Evolutionary conservation across 2,888 invertebrate genomes (phyloP).

Genomic region (Coenonympha glycerion): DNA sequence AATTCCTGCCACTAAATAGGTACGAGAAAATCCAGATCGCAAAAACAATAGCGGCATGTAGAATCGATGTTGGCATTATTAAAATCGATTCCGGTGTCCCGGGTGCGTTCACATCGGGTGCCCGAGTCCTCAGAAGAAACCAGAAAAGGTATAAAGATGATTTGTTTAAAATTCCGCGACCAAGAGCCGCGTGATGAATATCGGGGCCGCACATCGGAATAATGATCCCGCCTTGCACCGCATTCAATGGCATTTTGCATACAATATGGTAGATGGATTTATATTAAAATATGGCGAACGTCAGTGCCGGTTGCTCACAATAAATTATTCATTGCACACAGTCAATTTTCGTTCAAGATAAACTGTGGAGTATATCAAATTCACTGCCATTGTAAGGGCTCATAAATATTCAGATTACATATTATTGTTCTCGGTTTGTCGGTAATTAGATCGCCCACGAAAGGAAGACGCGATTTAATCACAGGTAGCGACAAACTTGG

Average conservation of each 20-base stretch:
- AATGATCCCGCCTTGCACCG: slow-evolving; percentile 73
- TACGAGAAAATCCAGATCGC: slow-evolving; percentile 12
- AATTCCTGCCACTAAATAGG: slow-evolving; percentile 9
- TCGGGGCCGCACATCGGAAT: slow-evolving; percentile 71
- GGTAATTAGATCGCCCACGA: slow-evolving; percentile 73
- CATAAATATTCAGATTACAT: slow-evolving; percentile 72
- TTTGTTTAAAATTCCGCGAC: slow-evolving; percentile 72
- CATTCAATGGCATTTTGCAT: slow-evolving; percentile 76
- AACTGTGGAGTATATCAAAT: slow-evolving; percentile 64
- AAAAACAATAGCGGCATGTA: slow-evolving; percentile 23
- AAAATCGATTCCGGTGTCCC: slow-evolving; percentile 49
- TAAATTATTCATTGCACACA: slow-evolving; percentile 74
- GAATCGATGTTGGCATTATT: slow-evolving; percentile 39
- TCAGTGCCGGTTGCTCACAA: slow-evolving; percentile 69
- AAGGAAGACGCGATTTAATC: slow-evolving; percentile 62
- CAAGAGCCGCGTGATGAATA: slow-evolving; percentile 67
- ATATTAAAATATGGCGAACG: slow-evolving; percentile 75
- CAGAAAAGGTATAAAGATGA: slow-evolving; percentile 68
- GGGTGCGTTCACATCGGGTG: slow-evolving; percentile 39
- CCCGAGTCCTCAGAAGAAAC: slow-evolving; percentile 33
- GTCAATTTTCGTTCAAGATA: slow-evolving; percentile 71
- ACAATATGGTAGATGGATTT: slow-evolving; percentile 75
- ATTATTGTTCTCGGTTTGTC: slow-evolving; percentile 71
- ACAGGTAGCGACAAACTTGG: slow-evolving; percentile 62
- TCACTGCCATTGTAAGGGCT: slow-evolving; percentile 49